Base-by-base conservation (phyloP, 2,797 vertebrate genomes). In the Columba guinea region DNA sequence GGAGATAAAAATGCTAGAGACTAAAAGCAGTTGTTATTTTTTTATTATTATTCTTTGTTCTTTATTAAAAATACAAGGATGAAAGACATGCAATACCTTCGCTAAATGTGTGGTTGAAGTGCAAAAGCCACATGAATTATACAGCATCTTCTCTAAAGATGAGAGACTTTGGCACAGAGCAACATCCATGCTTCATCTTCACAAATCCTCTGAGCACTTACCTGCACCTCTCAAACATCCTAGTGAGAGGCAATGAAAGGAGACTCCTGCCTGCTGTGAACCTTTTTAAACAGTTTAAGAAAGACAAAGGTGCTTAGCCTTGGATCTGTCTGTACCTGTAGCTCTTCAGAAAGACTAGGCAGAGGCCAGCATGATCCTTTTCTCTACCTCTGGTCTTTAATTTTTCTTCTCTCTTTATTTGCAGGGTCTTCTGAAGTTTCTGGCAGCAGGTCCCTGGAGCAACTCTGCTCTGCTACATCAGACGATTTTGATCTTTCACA, bases 51-150 rank as follows among this genome's bases (percentile, higher is more conserved):
- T 15, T 14, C 76, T 39, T 11, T 67, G 11, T 19, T 79, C 59
- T 67, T 92, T 55, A 84, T 79, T 89, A 75, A 96, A 95, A 84
- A 74, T 19, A 28, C 10, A 26, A 35, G n/a, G 76, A 84, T 49
- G 16, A 58, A 92, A 86, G 49, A 9, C 17, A 28, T 5, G 30
- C 11, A 63, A 26, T n/a, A 7, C 34, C 30, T 81, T 39, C 71
- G 73, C 87, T 22, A 92, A 69, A 62, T 30, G 74, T 28, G 11
- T 63, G 69, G 59, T 63, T 82, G 48, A 44, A 76, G 27, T 35
- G 64, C 26, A 55, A 51, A 53, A 37, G 37, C 8, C 32, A 53
- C 5, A 3, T 26, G 17, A 65, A 58, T 55, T 49, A 37, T 9
- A 12, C 4, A 51, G 4, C 27, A 27, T 10, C 32, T 69, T n/a